Conservation (phyloP, 2,113 vertebrate species). For the Nannospalax galili region DNA sequence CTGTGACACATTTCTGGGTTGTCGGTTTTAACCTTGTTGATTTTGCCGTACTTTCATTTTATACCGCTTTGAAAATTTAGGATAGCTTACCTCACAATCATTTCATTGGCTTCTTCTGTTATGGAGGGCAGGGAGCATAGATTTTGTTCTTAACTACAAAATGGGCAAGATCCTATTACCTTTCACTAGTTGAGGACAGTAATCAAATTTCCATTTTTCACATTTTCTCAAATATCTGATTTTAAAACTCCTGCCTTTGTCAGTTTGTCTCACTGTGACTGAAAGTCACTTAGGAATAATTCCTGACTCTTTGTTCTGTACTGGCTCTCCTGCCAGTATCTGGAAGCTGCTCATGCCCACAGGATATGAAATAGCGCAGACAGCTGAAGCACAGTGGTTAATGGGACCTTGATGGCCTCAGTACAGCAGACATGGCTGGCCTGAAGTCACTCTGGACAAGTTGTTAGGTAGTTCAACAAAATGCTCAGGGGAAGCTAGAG, state of each 20-base stretch:
- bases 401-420: accelerated
- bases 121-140: not conserved
- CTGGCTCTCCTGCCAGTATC: not conserved
- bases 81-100: not conserved
- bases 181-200: not conserved
- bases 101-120: not conserved
- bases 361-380: not conserved
- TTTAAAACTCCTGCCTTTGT: not conserved
- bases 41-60: not conserved
- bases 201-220: not conserved
- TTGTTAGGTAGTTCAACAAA: not conserved
- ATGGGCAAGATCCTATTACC: not conserved
- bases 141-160: not conserved
- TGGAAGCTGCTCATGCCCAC: not conserved
- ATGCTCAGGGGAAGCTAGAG: not conserved
- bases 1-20: not conserved
- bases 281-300: not conserved
- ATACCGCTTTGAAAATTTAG: not conserved
- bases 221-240: not conserved
- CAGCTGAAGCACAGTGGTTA: not conserved
- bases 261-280: not conserved
- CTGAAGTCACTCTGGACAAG: not conserved
- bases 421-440: accelerated
- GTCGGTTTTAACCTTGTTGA: not conserved
- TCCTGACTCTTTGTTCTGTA: no score